phyloP scores from a whole-genome alignment of 2,888 invertebrate species.

The Sphaerophoria rueppellii region DNA sequence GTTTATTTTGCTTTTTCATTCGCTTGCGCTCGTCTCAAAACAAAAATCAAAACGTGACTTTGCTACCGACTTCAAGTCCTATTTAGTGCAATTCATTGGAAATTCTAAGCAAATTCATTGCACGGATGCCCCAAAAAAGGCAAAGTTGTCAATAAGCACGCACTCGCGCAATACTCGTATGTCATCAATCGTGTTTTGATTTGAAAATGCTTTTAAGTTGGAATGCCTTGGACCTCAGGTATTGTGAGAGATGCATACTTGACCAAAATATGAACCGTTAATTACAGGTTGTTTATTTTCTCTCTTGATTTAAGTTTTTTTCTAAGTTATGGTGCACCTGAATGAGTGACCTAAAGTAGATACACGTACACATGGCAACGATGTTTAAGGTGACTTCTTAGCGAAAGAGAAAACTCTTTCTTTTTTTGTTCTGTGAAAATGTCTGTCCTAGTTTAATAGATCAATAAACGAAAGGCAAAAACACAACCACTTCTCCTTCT shows the following conservation, averaged over 20 bases:
- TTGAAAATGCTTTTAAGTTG: slow-evolving; percentile 30
- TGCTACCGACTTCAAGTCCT: slow-evolving; percentile 17
- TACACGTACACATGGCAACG: background rate
- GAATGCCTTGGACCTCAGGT: slow-evolving; percentile 32
- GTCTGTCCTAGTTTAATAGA: slow-evolving; percentile 63
- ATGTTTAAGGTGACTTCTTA: slow-evolving; percentile 50
- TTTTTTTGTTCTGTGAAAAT: slow-evolving; percentile 22
- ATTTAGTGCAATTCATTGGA: slow-evolving; percentile 29
- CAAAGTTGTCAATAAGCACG: slow-evolving; percentile 24
- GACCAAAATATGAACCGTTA: slow-evolving; percentile 66
- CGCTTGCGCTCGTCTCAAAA: too few species aligned
- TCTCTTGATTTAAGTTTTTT: slow-evolving; percentile 19
- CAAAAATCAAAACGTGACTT: slow-evolving; percentile 62
- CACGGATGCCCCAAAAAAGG: slow-evolving; percentile 68
- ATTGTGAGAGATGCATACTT: slow-evolving; percentile 17
- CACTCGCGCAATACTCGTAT: slow-evolving; percentile 30
- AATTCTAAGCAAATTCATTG: slow-evolving; percentile 48
- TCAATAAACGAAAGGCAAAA: slow-evolving; percentile 42
- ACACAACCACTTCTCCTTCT: slow-evolving; percentile 4
- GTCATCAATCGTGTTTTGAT: slow-evolving; percentile 63
- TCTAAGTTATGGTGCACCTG: slow-evolving; percentile 55
- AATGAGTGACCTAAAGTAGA: slow-evolving; percentile 16
- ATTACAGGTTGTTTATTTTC: slow-evolving; percentile 53
- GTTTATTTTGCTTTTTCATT: slow-evolving; percentile 28
- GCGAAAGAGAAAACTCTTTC: slow-evolving; percentile 71